phyloP scores from a whole-genome alignment of 2,797 vertebrate species.

The Momotus momota region DNA sequence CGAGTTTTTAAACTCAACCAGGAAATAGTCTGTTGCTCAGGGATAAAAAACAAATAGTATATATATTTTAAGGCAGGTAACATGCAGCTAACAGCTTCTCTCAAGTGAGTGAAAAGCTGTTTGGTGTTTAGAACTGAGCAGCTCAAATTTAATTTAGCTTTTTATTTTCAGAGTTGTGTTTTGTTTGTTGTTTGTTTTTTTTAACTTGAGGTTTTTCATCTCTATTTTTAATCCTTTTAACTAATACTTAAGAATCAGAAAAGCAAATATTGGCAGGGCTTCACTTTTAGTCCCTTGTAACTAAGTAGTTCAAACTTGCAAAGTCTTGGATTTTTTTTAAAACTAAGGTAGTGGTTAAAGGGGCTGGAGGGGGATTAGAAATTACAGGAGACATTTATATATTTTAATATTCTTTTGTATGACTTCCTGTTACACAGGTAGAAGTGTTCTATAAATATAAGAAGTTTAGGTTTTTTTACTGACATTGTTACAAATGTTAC shows the following conservation, averaged over 20 bases:
- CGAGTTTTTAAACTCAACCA: slow-evolving; percentile 82
- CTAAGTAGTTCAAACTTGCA: not conserved
- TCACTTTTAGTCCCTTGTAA: not conserved
- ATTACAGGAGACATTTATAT: not conserved
- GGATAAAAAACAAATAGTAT: slow-evolving; percentile 69
- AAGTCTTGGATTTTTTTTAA: not conserved
- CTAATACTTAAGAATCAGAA: slow-evolving; percentile 13
- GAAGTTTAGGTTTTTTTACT: not conserved
- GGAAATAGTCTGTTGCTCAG: slow-evolving; percentile 83
- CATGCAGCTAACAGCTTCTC: not conserved
- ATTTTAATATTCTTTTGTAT: not conserved
- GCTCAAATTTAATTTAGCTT: not conserved
- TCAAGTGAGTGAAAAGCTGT: not conserved
- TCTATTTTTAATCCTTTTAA: slow-evolving; percentile 33
- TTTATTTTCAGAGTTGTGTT: not conserved
- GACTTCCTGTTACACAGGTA: not conserved
- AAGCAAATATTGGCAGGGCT: slow-evolving; percentile 22
- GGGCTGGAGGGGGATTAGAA: not conserved
- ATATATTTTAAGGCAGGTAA: slow-evolving; percentile 43
- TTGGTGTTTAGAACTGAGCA: not conserved
- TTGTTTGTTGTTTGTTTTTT: not conserved
- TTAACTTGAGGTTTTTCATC: not conserved
- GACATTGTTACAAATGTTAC: not conserved
- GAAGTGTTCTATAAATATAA: not conserved
- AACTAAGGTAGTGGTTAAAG: not conserved